Percentiles rank a stretch among this genome's conserved stretches.
These are phyloP conservation scores for Philopotamus ludificatus DNA, from an alignment of 1,140 invertebrate genomes.

Conservation along the genomic window DNA sequence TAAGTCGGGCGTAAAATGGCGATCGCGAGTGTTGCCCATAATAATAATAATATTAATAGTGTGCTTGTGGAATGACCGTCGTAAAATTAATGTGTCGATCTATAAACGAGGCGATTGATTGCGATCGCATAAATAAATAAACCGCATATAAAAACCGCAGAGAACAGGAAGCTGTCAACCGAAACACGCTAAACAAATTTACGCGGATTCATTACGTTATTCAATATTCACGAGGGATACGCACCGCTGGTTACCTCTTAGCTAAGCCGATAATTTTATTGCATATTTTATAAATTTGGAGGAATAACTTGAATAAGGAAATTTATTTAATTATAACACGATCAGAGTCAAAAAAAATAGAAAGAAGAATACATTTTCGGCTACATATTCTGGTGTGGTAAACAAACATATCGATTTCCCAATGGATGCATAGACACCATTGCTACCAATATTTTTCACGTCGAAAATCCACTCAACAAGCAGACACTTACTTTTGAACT, in stretches of 20 bases:
- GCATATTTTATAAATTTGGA: too few relatives aligned
- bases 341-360: too few relatives aligned
- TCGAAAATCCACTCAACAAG: constrained; percentile 21
- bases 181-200: too few relatives aligned
- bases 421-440: not conserved
- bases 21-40: constrained; percentile 31
- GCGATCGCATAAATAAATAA: constrained; percentile 18
- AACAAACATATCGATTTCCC: constrained; percentile 30
- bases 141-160: constrained; percentile 14
- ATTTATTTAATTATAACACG: too few relatives aligned
- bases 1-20: constrained; percentile 30
- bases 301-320: too few relatives aligned
- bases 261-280: too few relatives aligned
- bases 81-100: constrained; percentile 6
- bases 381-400: too few relatives aligned
- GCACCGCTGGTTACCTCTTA: too few relatives aligned
- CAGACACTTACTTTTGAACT: constrained; percentile 18
- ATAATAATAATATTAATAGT: constrained; percentile 26
- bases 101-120: constrained; percentile 8
- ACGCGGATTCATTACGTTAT: too few relatives aligned
- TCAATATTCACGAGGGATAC: too few relatives aligned
- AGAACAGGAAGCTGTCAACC: too few relatives aligned
- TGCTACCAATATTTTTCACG: not conserved
- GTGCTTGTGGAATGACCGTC: not conserved
- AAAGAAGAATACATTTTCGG: too few relatives aligned